Base-by-base conservation (phyloP, 2,113 vertebrate genomes). In the Apistogramma diplotaenia region DNA sequence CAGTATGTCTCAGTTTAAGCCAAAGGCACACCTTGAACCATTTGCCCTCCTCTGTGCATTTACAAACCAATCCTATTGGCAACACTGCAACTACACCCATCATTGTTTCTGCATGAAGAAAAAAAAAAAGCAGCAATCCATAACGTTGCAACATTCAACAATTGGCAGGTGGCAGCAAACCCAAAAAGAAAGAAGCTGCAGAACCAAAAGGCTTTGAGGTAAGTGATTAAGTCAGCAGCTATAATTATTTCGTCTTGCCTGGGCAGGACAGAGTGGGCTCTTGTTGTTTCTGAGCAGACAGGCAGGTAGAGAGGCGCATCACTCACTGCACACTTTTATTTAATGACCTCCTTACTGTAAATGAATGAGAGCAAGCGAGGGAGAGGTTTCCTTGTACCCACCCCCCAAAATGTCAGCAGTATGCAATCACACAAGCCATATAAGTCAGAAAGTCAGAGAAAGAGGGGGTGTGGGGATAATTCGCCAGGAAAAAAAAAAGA, bases 201-300 rank as follows among this genome's bases (percentile, higher is more conserved):
- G 51, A 85, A 79, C 81, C 54, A n/a, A 89, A 87, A 54, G 58
- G 53, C 85, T 93, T 93, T 91, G 76, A 89, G 88, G 71, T 81
- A 72, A 90, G 91, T 90, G 88, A 93, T 94, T 90, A 93, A 93
- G 82, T 84, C 67, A 29, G 83, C 58, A 86, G 80, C 75, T 91
- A 74, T 92, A 92, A 93, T 93, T 91, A 93, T 78, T 74, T 81
- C 13, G 13, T 92, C 90, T 71, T 95, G 94, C 90, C 94, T 57
- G 77, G 89, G 90, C 94, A 95, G 86, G 93, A 93, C 80, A 88
- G 85, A 89, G 76, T 43, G 15, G 87, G 58, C 74, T 89, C 86
- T 86, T 94, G 90, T 94, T 93, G 76, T 83, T 85, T 79, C 78
- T 76, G 76, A 80, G 83, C 79, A 84, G 77, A 83, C 76, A 72